Evolutionary conservation across 1,140 invertebrate species (phyloP).

Genomic region (Elymnias hypermnestra): DNA sequence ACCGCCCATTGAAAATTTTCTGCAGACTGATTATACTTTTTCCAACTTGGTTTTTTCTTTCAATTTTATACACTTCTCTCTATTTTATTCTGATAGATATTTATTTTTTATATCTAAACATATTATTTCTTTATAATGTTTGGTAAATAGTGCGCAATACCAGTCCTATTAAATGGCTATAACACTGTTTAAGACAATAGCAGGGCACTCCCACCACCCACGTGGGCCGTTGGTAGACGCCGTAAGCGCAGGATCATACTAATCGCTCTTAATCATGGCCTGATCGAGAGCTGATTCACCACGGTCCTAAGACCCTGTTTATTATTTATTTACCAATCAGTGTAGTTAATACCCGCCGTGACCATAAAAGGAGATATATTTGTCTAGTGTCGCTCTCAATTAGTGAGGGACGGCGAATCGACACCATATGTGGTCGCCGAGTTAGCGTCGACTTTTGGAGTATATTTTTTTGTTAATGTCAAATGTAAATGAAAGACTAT

Average conservation of each 20-base stretch:
- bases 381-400: slow-evolving; percentile 68
- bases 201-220: slow-evolving; percentile 59
- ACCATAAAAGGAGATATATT: slow-evolving; percentile 71
- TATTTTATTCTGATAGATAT: no score
- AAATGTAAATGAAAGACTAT: slow-evolving; percentile 63
- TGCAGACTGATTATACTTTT: no score
- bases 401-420: slow-evolving; percentile 61
- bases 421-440: slow-evolving; percentile 61
- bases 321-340: slow-evolving; percentile 70
- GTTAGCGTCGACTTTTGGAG: slow-evolving; percentile 56
- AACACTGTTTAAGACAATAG: slow-evolving; percentile 67
- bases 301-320: slow-evolving; percentile 46
- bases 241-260: slow-evolving; percentile 54
- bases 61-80: no score
- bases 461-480: slow-evolving; percentile 62
- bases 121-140: no score
- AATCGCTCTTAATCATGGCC: slow-evolving; percentile 68
- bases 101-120: no score
- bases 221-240: slow-evolving; percentile 40
- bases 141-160: slow-evolving; percentile 61
- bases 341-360: slow-evolving; percentile 53
- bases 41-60: no score
- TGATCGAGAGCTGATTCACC: slow-evolving; percentile 69
- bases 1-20: no score
- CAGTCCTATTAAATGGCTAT: slow-evolving; percentile 61